Conservation (phyloP, 2,113 vertebrate species). For the Arenaria interpres region DNA sequence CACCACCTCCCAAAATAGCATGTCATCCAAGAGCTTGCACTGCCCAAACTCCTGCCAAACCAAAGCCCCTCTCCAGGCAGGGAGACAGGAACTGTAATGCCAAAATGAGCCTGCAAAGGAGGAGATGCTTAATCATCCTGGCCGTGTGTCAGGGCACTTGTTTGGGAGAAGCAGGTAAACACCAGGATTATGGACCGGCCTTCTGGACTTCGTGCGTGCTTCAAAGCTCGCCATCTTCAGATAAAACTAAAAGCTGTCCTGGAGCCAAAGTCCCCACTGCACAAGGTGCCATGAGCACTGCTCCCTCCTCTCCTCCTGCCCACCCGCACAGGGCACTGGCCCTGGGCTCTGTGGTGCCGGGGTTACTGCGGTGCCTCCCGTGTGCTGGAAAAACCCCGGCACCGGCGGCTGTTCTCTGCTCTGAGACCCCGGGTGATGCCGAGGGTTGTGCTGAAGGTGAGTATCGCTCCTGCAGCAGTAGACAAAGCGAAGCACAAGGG, state of each 20-base stretch:
- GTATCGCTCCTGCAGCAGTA: rapidly evolving
- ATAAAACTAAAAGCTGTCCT: neutral
- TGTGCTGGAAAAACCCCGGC: no score
- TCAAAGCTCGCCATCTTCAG: neutral
- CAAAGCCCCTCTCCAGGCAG: neutral
- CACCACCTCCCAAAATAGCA: neutral
- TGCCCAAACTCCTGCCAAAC: neutral
- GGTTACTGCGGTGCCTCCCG: neutral
- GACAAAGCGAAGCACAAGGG: neutral
- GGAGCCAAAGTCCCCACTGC: neutral
- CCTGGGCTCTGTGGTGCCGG: rapidly evolving
- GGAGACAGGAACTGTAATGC: neutral
- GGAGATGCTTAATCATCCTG: neutral
- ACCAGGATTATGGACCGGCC: neutral
- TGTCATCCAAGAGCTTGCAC: neutral
- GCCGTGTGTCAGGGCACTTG: no score
- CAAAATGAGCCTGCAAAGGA: neutral
- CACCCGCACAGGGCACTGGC: no score
- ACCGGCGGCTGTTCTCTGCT: rapidly evolving
- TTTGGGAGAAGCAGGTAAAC: neutral
- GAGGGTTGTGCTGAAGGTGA: neutral
- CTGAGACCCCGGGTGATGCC: rapidly evolving
- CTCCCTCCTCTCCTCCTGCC: neutral
- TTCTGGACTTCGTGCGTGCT: no score
- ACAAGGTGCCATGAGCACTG: rapidly evolving